These are phyloP conservation scores for Cataglyphis cursor DNA, from an alignment of 2,888 invertebrate genomes.

Conservation along the genomic window DNA sequence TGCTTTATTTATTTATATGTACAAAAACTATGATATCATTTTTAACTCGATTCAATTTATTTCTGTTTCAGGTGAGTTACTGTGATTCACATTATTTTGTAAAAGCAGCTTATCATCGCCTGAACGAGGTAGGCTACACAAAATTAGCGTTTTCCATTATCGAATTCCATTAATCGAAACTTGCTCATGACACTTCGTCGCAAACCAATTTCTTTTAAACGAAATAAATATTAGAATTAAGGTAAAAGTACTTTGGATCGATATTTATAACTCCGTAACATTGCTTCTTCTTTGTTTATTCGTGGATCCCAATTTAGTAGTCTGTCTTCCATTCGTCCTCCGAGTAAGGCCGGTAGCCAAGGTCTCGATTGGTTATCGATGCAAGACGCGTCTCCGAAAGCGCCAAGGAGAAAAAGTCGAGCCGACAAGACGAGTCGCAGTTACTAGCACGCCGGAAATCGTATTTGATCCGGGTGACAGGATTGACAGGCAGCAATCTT, in stretches of 20 bases:
- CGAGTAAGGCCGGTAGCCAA: constrained; percentile 60
- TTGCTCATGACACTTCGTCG: background rate
- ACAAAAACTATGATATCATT: background rate
- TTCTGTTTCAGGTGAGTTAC: constrained; percentile 43
- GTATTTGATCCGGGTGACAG: constrained; percentile 68
- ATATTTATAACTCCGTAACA: background rate
- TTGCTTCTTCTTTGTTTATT: background rate
- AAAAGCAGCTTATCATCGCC: background rate
- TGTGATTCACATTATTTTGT: background rate
- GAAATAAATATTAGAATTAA: background rate
- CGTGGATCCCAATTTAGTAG: background rate
- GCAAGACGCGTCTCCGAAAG: constrained; percentile 68
- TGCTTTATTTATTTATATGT: background rate
- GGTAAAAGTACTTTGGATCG: background rate
- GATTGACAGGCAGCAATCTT: constrained; percentile 47
- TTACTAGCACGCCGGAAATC: constrained; percentile 71
- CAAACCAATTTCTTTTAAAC: background rate
- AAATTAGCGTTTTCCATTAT: background rate
- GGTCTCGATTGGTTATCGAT: constrained; percentile 71
- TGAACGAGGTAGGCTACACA: background rate
- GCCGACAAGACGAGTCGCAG: constrained; percentile 53
- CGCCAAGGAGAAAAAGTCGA: constrained; percentile 73
- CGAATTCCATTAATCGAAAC: constrained; percentile 4
- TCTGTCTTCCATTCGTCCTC: constrained; percentile 51
- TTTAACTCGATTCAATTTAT: constrained; percentile 14